Percentiles rank a stretch among this genome's conserved stretches.
Conservation (phyloP, 1,140 invertebrate species). For the Lepidotrigona ventralis region DNA sequence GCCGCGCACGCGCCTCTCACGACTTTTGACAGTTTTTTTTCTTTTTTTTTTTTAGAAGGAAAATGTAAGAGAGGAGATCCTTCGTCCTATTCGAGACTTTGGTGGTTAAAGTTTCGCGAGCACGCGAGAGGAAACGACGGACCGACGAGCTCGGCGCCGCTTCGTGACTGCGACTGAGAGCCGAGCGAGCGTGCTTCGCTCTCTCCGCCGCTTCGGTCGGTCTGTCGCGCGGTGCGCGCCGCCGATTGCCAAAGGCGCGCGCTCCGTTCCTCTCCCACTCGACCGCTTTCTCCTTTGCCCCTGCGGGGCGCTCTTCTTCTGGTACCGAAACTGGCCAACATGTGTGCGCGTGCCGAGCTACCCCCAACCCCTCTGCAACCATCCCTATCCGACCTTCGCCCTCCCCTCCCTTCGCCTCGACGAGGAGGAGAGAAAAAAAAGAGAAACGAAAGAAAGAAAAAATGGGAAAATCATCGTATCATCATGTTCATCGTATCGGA, state of each 20-base stretch:
- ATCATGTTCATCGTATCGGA: too few relatives aligned
- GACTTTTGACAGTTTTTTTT: neutral
- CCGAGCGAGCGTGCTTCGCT: constrained; percentile 1
- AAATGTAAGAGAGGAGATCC: too few relatives aligned
- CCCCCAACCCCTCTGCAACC: neutral
- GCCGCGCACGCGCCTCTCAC: neutral
- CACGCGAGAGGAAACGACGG: neutral
- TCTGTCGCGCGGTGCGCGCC: constrained; percentile 12
- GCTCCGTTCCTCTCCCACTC: constrained; percentile 6
- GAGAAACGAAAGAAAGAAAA: neutral
- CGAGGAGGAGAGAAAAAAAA: neutral
- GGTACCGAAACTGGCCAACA: neutral
- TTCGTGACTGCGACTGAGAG: constrained; percentile 73
- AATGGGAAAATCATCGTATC: too few relatives aligned
- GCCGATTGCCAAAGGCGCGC: neutral
- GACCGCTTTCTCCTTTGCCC: constrained; percentile 25
- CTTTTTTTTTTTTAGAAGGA: too few relatives aligned
- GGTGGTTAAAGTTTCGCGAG: neutral
- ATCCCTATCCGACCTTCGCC: too few relatives aligned
- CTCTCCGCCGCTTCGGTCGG: neutral
- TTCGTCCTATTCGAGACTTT: too few relatives aligned
- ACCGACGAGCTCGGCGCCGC: constrained; percentile 64
- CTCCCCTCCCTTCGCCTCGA: neutral
- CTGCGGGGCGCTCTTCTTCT: neutral
- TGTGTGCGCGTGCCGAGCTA: constrained; percentile 39